A percentile compares a stretch with the other conserved stretches of the same genome.
Conservation (phyloP, 2,113 vertebrate genomes). For the Halcyon malimbica region DNA sequence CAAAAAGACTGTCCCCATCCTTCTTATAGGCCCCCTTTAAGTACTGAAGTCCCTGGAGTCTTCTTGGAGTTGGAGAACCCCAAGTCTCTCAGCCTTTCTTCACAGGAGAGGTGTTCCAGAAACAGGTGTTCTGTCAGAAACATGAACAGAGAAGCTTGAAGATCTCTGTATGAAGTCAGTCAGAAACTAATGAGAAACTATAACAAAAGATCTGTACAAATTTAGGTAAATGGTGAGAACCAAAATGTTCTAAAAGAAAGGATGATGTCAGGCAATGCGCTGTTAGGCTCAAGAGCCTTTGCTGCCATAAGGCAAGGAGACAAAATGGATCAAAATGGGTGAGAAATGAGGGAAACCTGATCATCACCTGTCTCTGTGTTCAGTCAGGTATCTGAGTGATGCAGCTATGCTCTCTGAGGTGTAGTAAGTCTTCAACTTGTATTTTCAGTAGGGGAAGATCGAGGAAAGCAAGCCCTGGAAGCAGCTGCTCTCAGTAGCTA, state of each 20-base stretch:
- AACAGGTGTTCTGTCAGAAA: background rate
- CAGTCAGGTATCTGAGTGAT: background rate
- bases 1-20: background rate
- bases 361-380: background rate
- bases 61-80: background rate
- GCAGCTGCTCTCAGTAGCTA: background rate
- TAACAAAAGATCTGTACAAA: background rate
- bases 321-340: background rate
- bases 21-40: background rate
- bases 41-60: background rate
- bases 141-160: background rate
- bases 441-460: background rate
- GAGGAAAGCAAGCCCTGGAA: background rate
- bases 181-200: background rate
- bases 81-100: background rate
- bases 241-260: background rate
- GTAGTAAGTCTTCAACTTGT: background rate
- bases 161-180: background rate
- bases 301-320: background rate
- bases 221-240: background rate
- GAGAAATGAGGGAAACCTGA: background rate
- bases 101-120: background rate
- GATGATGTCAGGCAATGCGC: background rate
- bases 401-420: background rate
- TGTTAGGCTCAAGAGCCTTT: background rate